Base-by-base conservation (phyloP, 2,797 vertebrate species). In the Enteromius afrohamiltoni region DNA sequence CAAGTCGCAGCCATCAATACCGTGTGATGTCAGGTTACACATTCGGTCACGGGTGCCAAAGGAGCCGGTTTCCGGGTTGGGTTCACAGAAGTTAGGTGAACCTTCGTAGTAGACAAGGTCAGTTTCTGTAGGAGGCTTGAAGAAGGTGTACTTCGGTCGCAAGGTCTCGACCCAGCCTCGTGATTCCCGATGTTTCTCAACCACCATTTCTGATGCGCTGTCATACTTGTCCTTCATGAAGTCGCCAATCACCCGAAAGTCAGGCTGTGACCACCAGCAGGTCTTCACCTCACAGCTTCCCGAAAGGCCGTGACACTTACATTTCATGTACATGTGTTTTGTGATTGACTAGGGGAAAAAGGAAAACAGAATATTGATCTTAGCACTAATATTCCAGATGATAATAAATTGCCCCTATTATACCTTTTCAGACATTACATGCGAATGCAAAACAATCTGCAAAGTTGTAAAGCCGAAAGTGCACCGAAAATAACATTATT, bases 161-260 rank as follows among this genome's bases (percentile, higher is more conserved):
- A 99, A 94, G 3, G 98, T 99, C 92, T 99, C 98, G 0, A 99
- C 98, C 97, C 98, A 99, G 74, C 98, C 98, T 0, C 98, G 96
- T 3, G 98, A 99, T 89, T 99, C 98, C 1, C 96, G 94, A 83
- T 99, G 98, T 77, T 99, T 99, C 89, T 99, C 98, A 88, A 99
- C 98, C 85, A 97, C 95, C 98, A 99, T 99, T 90, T 99, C 98
- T 0, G 98, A 99, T 2, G 98, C 97, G 3, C 98, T 99, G 93
- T 99, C 98, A 0, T 99, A 99, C 90, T 99, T 99, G 92, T 99
- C 98, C 93, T 99, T 99, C 92, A 99, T 96, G 93, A 97, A 98
- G 93, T 99, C 97, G 0, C 98, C 97, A 0, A 99, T 96, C 73
- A 95, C 94, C 70, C 98, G 93, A 91, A 99, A 99, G 88, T 98